Evolutionary conservation across 2,113 vertebrate genomes (phyloP), one percentile per base, ranked within the genome.

Genomic region (Leiothrix lutea): DNA sequence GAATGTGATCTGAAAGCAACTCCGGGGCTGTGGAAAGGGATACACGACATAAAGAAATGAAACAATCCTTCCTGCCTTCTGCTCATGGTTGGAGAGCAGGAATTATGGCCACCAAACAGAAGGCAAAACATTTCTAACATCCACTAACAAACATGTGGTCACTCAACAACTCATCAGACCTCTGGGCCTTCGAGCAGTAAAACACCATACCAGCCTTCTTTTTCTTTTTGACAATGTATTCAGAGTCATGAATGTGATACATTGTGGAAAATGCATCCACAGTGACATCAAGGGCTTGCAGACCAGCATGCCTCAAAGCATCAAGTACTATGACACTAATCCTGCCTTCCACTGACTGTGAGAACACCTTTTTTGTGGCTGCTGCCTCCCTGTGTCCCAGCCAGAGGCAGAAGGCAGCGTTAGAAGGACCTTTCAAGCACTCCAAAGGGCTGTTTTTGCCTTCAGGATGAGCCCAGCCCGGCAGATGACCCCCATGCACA

Each of bases 401-500:
- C 20, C 36, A 65, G 74, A 71, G 40, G 57, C 72, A 71, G 64
- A 29, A 44, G 35, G 24, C 60, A 56, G 15, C 0, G 1, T n/a
- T 12, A n/a, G 61, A 31, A 44, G 48, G 42, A 48, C 24, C 5
- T 19, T 45, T 23, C 50, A 17, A 8, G 19, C 33, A 17, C 33
- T 5, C 14, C 77, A n/a, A 10, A 31, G 29, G 42, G 23, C 20
- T 28, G 40, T 0, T 60, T 67, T 11, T 33, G n/a, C 65, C 44
- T 23, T 14, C 7, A 60, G 72, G 29, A 22, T 29, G 47, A 86
- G 48, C 25, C 66, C 26, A 54, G 29, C 31, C 45, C 47, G 14
- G 66, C 0, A 3, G 0, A 2, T 56, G 71, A 50, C 21, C 69
- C 18, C 51, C 19, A 2, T 14, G 3, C 5, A 26, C 44, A 2